Evolutionary conservation across 2,888 invertebrate species (phyloP).

Genomic region (Tridacna gigas): DNA sequence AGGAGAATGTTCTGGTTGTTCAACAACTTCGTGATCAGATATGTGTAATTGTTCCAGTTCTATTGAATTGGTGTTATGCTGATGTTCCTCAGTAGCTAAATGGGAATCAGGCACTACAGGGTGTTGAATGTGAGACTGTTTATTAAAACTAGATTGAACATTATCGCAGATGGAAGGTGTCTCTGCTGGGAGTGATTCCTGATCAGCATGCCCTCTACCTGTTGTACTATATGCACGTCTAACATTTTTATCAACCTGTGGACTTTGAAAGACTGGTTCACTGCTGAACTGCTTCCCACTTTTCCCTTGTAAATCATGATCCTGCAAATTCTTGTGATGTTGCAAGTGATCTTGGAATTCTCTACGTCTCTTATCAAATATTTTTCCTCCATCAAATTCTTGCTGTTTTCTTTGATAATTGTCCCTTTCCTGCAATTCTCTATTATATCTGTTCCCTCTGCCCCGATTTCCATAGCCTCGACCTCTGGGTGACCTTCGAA

Average conservation of each 20-base stretch:
- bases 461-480: neutral
- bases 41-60: neutral
- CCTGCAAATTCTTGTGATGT: neutral
- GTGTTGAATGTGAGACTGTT: neutral
- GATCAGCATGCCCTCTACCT: neutral
- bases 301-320: neutral
- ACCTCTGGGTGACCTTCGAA: conserved; percentile 17
- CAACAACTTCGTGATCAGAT: neutral
- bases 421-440: neutral
- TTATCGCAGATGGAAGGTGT: neutral
- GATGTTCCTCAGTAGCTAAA: neutral
- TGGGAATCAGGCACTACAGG: neutral
- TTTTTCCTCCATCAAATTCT: neutral
- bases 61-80: neutral
- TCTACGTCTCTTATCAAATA: neutral
- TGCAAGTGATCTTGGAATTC: neutral
- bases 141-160: neutral
- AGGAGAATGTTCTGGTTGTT: conserved; percentile 24
- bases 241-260: neutral
- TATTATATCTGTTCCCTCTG: conserved; percentile 7
- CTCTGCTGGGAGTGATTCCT: neutral
- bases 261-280: neutral
- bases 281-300: neutral
- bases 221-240: neutral
- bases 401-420: neutral